A percentile compares a stretch with the other conserved stretches of the same genome.
Conservation (phyloP, 2,113 vertebrate species). For the Varanus salvator region DNA sequence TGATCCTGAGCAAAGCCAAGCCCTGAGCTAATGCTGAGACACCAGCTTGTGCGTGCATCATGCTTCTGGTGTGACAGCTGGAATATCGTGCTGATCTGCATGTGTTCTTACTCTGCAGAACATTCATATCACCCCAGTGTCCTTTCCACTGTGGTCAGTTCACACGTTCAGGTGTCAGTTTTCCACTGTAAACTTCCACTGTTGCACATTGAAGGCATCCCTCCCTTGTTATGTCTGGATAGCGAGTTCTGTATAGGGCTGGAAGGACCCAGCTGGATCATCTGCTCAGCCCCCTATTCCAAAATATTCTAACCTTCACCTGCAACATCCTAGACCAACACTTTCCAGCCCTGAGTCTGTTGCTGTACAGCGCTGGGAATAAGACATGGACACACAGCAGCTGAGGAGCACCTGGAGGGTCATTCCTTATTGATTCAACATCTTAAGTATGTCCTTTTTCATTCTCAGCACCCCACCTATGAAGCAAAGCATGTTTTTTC, state of each 20-base stretch:
- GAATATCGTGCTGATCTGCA: not conserved
- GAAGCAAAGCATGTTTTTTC: conserved; percentile 38
- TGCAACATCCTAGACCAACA: not conserved
- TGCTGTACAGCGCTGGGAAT: not conserved
- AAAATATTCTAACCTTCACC: not conserved
- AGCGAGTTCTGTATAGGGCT: not conserved
- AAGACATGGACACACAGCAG: not conserved
- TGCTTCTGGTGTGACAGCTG: not conserved
- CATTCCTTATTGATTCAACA: not conserved
- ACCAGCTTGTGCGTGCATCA: not conserved
- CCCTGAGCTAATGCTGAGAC: not conserved
- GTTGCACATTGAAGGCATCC: no score
- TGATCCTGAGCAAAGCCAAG: not conserved
- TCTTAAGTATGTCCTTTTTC: conserved; percentile 11
- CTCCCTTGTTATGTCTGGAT: not conserved
- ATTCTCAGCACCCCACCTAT: not conserved
- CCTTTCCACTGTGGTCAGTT: not conserved
- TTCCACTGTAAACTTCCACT: not conserved
- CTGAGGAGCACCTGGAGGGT: not conserved
- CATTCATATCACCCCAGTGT: not conserved
- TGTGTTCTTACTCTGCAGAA: not conserved
- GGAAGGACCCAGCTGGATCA: not conserved
- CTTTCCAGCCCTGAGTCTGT: not conserved
- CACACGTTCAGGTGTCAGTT: not conserved
- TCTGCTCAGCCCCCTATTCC: not conserved